Base-by-base conservation (phyloP, 2,113 vertebrate genomes). In the Sinocyclocheilus anshuiensis region DNA sequence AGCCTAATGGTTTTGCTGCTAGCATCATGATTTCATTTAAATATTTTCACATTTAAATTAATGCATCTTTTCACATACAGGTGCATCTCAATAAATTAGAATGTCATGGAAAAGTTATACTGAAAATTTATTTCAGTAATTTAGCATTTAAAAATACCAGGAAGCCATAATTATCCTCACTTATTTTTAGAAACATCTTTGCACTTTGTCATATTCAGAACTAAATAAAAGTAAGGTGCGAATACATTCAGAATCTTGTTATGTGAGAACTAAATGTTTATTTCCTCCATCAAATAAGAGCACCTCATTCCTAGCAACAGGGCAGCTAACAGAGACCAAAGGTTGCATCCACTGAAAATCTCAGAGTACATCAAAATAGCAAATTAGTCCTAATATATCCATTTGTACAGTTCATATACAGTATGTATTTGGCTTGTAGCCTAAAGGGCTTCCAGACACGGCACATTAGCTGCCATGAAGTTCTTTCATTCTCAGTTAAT, bases 331-430 rank as follows among this genome's bases (percentile, higher is more conserved):
- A 50, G 48, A 50, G 48, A 50, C 2, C 48, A 50, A 50, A 50
- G 48, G 3, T 50, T 50, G 48, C 48, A 50, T 50, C 48, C 48
- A 13, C 48, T 50, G 12, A 50, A 50, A 50, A 50, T 50, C 48
- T 50, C 39, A 39, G 1, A 39, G 39, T 6, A 39, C 39, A 39
- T 39, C 48, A 77, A 50, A 77, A 24, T 77, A 15, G 74, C 26
- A 77, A 48, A n/a, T 53, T 29, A 18, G 13, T 29, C 6, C 24
- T 18, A 77, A 26, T 18, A 77, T 48, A 77, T 77, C 39, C 13
- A 77, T 77, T 53, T 77, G 45, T 53, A 79, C 50, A 78, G n/a
- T 78, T 29, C 50, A 59, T 59, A 11, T 20, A n/a, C n/a, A n/a
- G n/a, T n/a, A 50, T 82, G n/a, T 71, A 11, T 50, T 82, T 65